Percentiles rank a stretch among this genome's conserved stretches.
These are phyloP conservation scores for Hippopotamyrus pictus DNA, from an alignment of 2,797 vertebrate genomes.

Conservation along the genomic window DNA sequence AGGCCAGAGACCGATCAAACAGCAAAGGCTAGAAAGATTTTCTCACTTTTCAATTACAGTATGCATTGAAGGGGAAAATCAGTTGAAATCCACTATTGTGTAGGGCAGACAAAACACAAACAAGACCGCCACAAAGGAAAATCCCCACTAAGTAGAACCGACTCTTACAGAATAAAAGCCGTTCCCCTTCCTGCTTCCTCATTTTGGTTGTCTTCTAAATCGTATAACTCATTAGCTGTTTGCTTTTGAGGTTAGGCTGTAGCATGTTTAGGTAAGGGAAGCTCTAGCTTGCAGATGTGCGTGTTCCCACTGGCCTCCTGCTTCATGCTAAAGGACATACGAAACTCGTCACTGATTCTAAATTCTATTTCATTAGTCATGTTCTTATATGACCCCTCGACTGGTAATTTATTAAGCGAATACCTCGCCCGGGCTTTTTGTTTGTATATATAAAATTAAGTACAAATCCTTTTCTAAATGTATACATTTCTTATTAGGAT, in stretches of 20 bases:
- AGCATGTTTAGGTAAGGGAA: background rate
- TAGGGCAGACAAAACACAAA: background rate
- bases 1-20: background rate
- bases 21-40: background rate
- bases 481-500: background rate
- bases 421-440: background rate
- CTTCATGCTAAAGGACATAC: background rate
- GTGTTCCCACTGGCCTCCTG: background rate
- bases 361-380: background rate
- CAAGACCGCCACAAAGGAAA: background rate
- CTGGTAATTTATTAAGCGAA: background rate
- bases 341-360: background rate
- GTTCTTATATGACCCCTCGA: background rate
- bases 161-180: background rate
- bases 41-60: slow-evolving; percentile 1
- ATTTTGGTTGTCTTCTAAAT: background rate
- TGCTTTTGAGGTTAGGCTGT: background rate
- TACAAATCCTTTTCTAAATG: background rate
- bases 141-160: background rate
- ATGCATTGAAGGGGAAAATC: background rate
- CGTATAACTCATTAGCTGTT: background rate
- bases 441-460: background rate
- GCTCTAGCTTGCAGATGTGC: background rate
- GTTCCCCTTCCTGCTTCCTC: background rate
- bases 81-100: background rate